Evolutionary conservation across 1,140 invertebrate species (phyloP).

Genomic region (Sinonovacula constricta): DNA sequence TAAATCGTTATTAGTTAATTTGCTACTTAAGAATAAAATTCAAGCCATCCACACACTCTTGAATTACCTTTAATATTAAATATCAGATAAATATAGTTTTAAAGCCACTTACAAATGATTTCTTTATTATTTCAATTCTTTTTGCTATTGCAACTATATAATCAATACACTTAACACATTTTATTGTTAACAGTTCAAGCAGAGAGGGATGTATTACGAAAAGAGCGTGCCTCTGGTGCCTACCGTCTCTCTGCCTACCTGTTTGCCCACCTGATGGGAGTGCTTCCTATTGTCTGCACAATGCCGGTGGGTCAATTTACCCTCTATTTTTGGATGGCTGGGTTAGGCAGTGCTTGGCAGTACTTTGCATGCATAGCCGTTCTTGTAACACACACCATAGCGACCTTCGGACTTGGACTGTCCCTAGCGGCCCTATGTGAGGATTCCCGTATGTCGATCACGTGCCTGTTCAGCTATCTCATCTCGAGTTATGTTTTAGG

Average conservation of each 20-base stretch:
- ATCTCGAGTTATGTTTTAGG: conserved; percentile 24
- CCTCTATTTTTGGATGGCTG: conserved; percentile 15
- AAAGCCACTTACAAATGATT: too few species aligned
- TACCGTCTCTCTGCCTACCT: conserved; percentile 14
- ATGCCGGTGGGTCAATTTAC: background rate
- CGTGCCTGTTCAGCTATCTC: conserved; percentile 14
- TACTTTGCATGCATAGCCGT: conserved; percentile 4
- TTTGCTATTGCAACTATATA: too few species aligned
- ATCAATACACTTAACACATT: background rate
- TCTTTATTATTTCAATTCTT: too few species aligned
- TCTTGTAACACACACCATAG: background rate
- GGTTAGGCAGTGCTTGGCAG: background rate
- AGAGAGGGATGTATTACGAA: conserved; percentile 90
- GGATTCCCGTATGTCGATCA: conserved; percentile 19
- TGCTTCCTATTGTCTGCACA: background rate
- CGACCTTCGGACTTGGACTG: conserved; percentile 9
- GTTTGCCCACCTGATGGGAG: background rate
- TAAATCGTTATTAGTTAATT: too few species aligned
- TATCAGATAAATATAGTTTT: too few species aligned
- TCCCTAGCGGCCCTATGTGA: background rate
- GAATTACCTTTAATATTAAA: too few species aligned
- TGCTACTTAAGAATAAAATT: too few species aligned
- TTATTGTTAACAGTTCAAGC: conserved; percentile 84
- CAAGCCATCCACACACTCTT: too few species aligned
- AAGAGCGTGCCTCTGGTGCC: conserved; percentile 84